Conservation (phyloP, 2,888 invertebrate species). For the Halocaridina rubra region DNA sequence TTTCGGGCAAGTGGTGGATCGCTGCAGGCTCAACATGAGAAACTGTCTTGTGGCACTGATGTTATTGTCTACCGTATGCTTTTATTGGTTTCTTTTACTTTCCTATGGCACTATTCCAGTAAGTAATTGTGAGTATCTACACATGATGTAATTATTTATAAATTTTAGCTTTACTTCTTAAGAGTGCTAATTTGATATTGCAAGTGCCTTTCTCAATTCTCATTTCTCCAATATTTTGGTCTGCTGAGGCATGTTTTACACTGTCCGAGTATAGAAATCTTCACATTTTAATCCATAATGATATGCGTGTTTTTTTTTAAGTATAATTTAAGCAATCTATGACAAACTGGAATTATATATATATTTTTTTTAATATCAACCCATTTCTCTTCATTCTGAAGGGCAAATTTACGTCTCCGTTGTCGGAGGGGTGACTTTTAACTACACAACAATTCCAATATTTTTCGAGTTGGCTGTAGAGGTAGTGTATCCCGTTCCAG, state of each 20-base stretch:
- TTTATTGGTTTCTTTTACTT: constrained; percentile 54
- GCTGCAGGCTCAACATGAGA: constrained; percentile 35
- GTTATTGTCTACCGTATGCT: constrained; percentile 7
- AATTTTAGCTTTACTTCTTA: too few species aligned
- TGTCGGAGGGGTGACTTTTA: constrained; percentile 15
- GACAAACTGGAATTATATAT: too few species aligned
- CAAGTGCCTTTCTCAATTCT: too few species aligned
- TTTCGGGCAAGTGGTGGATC: constrained; percentile 55
- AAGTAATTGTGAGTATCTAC: constrained; percentile 29
- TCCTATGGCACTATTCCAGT: constrained; percentile 19
- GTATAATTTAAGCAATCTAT: too few species aligned
- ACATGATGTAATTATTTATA: too few species aligned
- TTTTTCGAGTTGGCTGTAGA: constrained; percentile 52
- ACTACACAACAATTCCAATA: constrained; percentile 45
- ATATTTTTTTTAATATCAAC: too few species aligned
- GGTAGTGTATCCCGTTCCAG: constrained; percentile 53
- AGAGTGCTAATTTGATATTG: too few species aligned
- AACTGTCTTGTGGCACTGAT: constrained; percentile 40
- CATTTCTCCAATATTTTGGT: too few species aligned
- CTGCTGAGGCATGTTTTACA: too few species aligned
- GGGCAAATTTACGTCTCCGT: constrained; percentile 59
- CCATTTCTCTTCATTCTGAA: background rate
- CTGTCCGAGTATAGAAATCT: too few species aligned
- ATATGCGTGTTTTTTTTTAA: too few species aligned
- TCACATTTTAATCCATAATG: too few species aligned